Evolutionary conservation across 92 coral and sea anemone species (phyloP).

Genomic region (Isaurus tuberculatus): DNA sequence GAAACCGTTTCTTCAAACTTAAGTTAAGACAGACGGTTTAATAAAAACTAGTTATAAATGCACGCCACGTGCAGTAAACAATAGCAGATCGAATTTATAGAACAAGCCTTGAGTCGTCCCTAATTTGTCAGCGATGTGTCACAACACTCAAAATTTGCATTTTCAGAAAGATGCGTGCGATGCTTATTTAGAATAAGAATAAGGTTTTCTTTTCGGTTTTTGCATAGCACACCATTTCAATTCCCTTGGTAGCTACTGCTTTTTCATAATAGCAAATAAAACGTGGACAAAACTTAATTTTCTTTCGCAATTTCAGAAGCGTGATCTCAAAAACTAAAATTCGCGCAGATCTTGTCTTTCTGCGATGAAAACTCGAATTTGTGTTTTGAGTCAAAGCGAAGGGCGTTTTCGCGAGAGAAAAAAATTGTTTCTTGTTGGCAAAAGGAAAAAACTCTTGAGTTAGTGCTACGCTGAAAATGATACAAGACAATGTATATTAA

Average conservation of each 20-base stretch:
- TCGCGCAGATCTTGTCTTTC: not conserved
- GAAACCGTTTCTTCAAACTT: slow-evolving; percentile 5
- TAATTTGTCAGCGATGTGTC: slow-evolving; percentile 89
- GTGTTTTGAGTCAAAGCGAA: slow-evolving; percentile 15
- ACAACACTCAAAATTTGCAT: slow-evolving; percentile 87
- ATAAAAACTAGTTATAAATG: slow-evolving; percentile 69
- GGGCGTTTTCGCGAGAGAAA: slow-evolving; percentile 34
- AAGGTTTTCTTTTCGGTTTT: slow-evolving; percentile 32
- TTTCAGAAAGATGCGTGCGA: slow-evolving; percentile 52
- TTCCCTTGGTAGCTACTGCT: not conserved
- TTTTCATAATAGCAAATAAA: not conserved
- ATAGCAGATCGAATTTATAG: slow-evolving; percentile 84
- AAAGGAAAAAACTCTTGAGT: slow-evolving; percentile 11
- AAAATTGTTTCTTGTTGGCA: not conserved
- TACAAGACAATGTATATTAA: not conserved
- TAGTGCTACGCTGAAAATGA: not conserved
- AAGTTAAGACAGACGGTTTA: slow-evolving; percentile 23
- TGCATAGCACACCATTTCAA: not conserved
- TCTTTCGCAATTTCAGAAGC: not conserved
- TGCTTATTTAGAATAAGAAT: slow-evolving; percentile 67
- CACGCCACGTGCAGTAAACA: slow-evolving; percentile 98
- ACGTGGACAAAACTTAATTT: not conserved
- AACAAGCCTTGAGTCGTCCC: slow-evolving; percentile 69
- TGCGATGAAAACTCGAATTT: slow-evolving; percentile 19
- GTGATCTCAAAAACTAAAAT: not conserved